Percentiles rank a stretch among this genome's conserved stretches.
Conservation (phyloP, 2,113 vertebrate genomes). For the Hemichromis elongatus region DNA sequence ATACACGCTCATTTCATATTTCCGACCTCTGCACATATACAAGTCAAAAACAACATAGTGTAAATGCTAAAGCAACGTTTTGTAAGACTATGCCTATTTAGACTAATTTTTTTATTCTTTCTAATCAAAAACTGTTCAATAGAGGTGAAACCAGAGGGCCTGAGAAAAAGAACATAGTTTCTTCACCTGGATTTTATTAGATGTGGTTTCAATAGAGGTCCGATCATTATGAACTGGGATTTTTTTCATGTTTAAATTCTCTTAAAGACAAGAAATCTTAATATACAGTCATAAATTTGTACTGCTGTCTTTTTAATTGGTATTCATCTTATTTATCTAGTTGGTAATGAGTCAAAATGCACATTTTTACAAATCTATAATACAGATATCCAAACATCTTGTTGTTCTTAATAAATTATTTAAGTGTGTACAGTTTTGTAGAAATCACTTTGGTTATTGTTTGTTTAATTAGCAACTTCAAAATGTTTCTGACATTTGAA, state of each 20-base stretch:
- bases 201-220: not conserved
- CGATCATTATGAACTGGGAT: not conserved
- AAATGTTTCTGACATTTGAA: not conserved
- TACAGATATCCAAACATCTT: not conserved
- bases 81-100: not conserved
- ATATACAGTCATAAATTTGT: not conserved
- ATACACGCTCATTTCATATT: not conserved
- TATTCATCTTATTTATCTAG: not conserved
- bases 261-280: not conserved
- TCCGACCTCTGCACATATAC: not conserved
- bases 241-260: not conserved
- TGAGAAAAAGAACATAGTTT: not conserved
- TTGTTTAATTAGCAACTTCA: not conserved
- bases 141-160: not conserved
- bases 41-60: not conserved
- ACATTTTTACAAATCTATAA: not conserved
- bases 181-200: not conserved
- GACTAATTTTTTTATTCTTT: rapidly evolving
- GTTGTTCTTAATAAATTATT: not conserved
- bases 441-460: not conserved
- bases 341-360: not conserved
- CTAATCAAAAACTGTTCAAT: not conserved
- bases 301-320: not conserved
- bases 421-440: not conserved
- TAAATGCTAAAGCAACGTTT: not conserved